These are phyloP conservation scores for Tipula confusa DNA, from an alignment of 2,888 invertebrate genomes.

Conservation along the genomic window DNA sequence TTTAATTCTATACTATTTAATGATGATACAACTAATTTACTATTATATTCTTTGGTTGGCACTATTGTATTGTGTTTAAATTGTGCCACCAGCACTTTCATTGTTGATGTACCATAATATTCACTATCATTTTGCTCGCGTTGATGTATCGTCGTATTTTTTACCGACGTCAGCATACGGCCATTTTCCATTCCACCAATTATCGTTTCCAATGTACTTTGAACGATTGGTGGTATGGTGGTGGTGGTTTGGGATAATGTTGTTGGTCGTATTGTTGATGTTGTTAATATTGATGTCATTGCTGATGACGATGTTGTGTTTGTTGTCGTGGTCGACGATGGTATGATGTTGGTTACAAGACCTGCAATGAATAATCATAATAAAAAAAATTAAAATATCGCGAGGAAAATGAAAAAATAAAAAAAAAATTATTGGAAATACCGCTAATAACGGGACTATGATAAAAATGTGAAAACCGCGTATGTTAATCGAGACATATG, in stretches of 20 bases:
- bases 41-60: conserved; percentile 20
- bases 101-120: not conserved
- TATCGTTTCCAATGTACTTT: not conserved
- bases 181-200: not conserved
- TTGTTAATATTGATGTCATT: not conserved
- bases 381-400: not conserved
- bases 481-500: not conserved
- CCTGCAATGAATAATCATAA: not conserved
- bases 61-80: not conserved
- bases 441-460: not conserved
- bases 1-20: conserved; percentile 29
- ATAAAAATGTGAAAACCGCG: not conserved
- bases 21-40: not conserved
- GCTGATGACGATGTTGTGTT: not conserved
- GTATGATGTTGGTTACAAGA: not conserved
- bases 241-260: too few species aligned
- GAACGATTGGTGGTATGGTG: too few species aligned
- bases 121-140: not conserved
- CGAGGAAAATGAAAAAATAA: not conserved
- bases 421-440: not conserved
- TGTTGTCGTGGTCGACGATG: not conserved
- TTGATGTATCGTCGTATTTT: not conserved
- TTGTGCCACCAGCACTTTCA: not conserved
- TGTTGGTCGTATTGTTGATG: too few species aligned
- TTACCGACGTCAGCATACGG: not conserved